phyloP scores from a whole-genome alignment of 2,113 vertebrate species.

The Leiothrix lutea region DNA sequence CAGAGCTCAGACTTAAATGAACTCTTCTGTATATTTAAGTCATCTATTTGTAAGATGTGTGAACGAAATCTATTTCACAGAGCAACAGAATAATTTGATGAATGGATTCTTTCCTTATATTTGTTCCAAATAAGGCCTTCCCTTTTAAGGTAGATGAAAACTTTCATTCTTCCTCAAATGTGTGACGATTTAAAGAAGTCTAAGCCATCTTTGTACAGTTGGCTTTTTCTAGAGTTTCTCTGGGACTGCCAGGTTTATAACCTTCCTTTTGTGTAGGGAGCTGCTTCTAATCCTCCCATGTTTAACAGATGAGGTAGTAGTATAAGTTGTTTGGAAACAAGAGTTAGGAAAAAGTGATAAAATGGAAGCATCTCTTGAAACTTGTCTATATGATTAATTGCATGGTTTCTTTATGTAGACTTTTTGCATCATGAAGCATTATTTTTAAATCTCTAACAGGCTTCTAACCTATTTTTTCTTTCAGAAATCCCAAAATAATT shows the following conservation, averaged over 20 bases:
- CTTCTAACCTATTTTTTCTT: constrained; percentile 28
- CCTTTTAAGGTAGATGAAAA: background rate
- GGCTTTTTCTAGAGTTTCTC: background rate
- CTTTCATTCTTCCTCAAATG: background rate
- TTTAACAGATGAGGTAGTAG: background rate
- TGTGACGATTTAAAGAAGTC: background rate
- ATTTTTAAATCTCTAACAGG: background rate
- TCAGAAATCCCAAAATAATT: constrained; percentile 97
- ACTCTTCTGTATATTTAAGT: background rate
- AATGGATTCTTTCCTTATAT: background rate
- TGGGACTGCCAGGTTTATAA: background rate
- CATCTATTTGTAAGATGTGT: background rate
- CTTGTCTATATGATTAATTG: background rate
- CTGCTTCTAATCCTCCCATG: background rate
- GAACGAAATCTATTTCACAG: background rate
- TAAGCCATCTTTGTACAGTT: background rate
- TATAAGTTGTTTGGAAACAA: background rate
- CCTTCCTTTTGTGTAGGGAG: background rate
- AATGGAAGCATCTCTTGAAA: background rate
- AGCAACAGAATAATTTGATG: background rate
- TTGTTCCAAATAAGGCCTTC: background rate
- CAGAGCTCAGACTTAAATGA: background rate
- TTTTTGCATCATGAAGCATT: background rate
- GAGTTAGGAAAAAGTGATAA: background rate
- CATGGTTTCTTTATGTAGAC: background rate